Evolutionary conservation across 2,888 invertebrate genomes (phyloP), one percentile per base, ranked within the genome.

Genomic region (Ormyrus rosae): DNA sequence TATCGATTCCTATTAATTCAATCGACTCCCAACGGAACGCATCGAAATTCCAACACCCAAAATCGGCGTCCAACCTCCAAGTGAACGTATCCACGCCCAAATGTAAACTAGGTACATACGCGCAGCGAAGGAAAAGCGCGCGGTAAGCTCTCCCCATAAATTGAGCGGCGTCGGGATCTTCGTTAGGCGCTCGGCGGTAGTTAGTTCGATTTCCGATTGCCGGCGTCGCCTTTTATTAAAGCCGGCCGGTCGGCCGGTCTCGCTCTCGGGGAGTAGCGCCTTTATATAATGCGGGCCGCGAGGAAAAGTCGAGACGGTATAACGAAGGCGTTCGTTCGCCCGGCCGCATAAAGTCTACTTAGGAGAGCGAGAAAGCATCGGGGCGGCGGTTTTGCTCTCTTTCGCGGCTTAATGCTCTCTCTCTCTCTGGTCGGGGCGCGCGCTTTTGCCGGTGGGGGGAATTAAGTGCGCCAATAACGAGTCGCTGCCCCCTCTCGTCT

Each of bases 401-500:
- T 34, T 34, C 34, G 34, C 34, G 34, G 34, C 34, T 34, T 34
- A 34, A 34, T 34, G 34, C 34, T 34, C 34, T 34, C 34, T 34
- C 11, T 53, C 9, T 55, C 5, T 45, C 45, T 19, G 1, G 19
- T 19, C 19, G 19, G 34, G 34, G 45, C 51, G 55, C 53, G 51
- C 11, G 72, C 63, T 34, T 34, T 11, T 13, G 64, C 11, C 19
- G 13, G 10, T 45, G n/a, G 61, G n/a, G 61, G 34, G 72, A 63
- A 72, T 72, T 72, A 72, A 72, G 72, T 63, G 63, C 53, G 72
- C 72, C 72, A 72, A 72, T 72, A 72, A 72, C 63, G 34, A 60
- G 72, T 13, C 48, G 5, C 34, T n/a, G 5, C 8, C 6, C 56
- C 11, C 60, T 48, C 50, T 60, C 53, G 34, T 60, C 19, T 55